Evolutionary conservation across 1,140 invertebrate species (phyloP).

Genomic region (Gryon sp.): DNA sequence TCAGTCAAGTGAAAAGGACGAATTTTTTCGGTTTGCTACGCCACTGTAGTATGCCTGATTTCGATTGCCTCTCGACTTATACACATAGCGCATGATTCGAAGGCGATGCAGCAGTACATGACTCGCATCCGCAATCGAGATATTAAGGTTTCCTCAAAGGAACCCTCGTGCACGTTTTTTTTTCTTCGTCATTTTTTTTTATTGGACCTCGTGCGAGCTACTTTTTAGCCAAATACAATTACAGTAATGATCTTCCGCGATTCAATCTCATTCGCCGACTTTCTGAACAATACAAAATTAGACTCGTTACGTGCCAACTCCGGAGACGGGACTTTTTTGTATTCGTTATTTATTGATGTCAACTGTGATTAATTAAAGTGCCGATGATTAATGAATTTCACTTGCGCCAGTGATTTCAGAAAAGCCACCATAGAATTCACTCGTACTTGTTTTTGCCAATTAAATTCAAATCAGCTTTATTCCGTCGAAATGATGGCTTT

Average conservation of each 20-base stretch:
- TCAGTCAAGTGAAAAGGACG: constrained; percentile 58
- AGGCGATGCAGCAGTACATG: constrained; percentile 52
- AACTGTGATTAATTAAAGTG: constrained; percentile 45
- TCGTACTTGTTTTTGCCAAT: too few species aligned
- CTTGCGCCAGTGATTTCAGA: too few species aligned
- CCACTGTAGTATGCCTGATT: constrained; percentile 32
- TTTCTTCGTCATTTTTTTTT: too few species aligned
- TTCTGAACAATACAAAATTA: constrained; percentile 42
- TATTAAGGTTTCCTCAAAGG: constrained; percentile 57
- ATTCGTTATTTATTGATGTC: constrained; percentile 36
- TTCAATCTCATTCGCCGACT: constrained; percentile 47
- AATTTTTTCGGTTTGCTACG: constrained; percentile 47
- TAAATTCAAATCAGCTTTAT: too few species aligned
- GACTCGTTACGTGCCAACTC: constrained; percentile 8
- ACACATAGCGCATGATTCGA: constrained; percentile 51
- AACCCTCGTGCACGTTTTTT: constrained; percentile 31
- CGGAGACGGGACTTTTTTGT: constrained; percentile 11
- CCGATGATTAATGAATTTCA: too few species aligned
- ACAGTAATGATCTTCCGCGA: constrained; percentile 37
- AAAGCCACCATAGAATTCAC: too few species aligned
- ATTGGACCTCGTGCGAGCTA: constrained; percentile 12
- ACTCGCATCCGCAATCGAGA: constrained; percentile 57
- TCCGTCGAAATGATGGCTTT: too few species aligned
- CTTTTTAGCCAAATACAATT: constrained; percentile 53
- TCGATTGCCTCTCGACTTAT: constrained; percentile 56